Percentiles rank a stretch among this genome's conserved stretches.
Conservation (phyloP, 2,797 vertebrate species). For the Epinephelus awoara region DNA sequence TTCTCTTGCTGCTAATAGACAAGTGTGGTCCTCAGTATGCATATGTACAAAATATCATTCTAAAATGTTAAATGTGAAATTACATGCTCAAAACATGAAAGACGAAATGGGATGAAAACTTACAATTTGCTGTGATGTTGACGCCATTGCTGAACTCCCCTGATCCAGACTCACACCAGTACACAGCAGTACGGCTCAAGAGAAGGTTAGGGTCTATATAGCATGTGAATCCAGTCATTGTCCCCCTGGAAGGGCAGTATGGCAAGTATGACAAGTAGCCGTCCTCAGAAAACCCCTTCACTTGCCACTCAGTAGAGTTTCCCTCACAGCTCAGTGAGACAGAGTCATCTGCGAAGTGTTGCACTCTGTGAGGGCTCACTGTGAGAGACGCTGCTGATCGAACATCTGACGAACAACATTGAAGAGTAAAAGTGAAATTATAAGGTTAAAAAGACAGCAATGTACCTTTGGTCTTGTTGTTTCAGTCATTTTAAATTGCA, state of each 20-base stretch:
- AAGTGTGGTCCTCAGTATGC: background rate
- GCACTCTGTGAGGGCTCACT: conserved; percentile 60
- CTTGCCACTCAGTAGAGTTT: conserved; percentile 44
- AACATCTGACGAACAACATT: conserved; percentile 24
- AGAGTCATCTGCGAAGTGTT: conserved; percentile 41
- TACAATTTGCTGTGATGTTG: conserved; percentile 44
- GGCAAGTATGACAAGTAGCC: rapidly evolving
- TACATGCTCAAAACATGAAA: background rate
- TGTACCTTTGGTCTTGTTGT: too few relatives aligned
- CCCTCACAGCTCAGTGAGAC: conserved; percentile 62
- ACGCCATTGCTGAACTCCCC: conserved; percentile 50
- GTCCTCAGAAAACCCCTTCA: background rate
- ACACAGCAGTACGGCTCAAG: conserved; percentile 23
- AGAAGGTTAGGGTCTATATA: rapidly evolving
- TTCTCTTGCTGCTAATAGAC: too few relatives aligned
- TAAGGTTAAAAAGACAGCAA: too few relatives aligned
- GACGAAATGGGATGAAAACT: background rate
- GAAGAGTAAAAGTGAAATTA: background rate
- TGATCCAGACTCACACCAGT: conserved; percentile 70
- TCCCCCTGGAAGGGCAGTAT: rapidly evolving
- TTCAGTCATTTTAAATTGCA: too few relatives aligned
- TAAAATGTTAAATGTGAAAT: background rate
- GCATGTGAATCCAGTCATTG: conserved; percentile 30
- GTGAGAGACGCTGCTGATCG: conserved; percentile 42
- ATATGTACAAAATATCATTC: background rate